These are phyloP conservation scores for Rhea americana DNA, from an alignment of 2,113 vertebrate species.

Conservation along the genomic window DNA sequence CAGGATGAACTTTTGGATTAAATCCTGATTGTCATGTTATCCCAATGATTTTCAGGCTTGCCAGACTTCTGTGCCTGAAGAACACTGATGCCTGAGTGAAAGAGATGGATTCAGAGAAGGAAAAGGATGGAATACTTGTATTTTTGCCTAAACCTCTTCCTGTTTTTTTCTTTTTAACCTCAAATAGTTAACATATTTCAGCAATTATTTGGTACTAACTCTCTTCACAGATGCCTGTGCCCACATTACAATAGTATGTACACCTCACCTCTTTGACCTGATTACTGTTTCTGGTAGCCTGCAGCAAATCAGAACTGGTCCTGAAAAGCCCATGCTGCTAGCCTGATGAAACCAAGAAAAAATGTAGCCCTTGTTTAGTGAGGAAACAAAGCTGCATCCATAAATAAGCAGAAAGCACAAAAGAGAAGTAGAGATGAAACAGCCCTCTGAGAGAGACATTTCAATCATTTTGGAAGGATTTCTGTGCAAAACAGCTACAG, in stretches of 20 bases:
- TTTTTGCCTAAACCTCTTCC: background rate
- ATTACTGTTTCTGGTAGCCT: background rate
- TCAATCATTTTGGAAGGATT: conserved; percentile 2
- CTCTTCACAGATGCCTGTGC: background rate
- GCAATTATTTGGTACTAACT: background rate
- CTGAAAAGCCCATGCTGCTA: conserved; percentile 8
- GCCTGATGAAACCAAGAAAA: conserved; percentile 31
- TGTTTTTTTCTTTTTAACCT: background rate
- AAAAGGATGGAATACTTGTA: rapidly evolving
- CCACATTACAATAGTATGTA: background rate
- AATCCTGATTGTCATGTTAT: background rate
- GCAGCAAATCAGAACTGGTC: background rate
- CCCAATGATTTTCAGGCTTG: background rate
- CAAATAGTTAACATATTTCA: background rate
- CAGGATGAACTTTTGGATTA: background rate
- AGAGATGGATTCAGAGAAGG: background rate
- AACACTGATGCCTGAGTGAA: background rate
- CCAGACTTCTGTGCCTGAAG: background rate
- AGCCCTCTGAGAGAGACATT: background rate
- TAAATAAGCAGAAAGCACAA: conserved; percentile 41
- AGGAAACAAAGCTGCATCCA: conserved; percentile 40
- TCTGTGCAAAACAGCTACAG: background rate
- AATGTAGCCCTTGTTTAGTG: conserved; percentile 9
- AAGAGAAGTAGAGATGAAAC: conserved; percentile 9
- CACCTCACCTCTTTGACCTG: background rate